These are phyloP conservation scores for Sabatieria punctata DNA, from an alignment of 2,888 invertebrate genomes.

Conservation along the genomic window DNA sequence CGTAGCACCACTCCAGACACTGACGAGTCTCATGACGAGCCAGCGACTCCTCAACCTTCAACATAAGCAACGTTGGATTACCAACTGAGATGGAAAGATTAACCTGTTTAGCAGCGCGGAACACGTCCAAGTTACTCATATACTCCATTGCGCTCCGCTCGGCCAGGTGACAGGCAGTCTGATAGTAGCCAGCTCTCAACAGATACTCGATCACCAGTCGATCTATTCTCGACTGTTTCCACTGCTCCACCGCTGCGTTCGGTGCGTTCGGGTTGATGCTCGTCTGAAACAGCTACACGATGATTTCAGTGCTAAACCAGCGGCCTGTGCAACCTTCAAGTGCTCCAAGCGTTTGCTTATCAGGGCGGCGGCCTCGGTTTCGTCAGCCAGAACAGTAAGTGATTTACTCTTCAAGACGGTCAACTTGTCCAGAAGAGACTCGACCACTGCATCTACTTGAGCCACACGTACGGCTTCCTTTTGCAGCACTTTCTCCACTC, in stretches of 20 bases:
- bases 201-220: constrained; percentile 93
- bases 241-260: constrained; percentile 46
- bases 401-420: constrained; percentile 81
- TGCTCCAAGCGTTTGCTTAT: constrained; percentile 84
- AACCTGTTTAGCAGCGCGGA: no score
- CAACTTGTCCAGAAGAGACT: constrained; percentile 70
- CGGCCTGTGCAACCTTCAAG: constrained; percentile 62
- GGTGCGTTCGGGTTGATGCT: neutral
- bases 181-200: constrained; percentile 66
- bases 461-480: constrained; percentile 39
- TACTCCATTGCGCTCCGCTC: constrained; percentile 46
- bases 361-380: constrained; percentile 68
- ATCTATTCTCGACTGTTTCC: constrained; percentile 71
- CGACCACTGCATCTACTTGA: constrained; percentile 60
- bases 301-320: neutral
- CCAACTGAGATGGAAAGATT: no score
- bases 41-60: constrained; percentile 15
- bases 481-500: constrained; percentile 57
- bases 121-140: constrained; percentile 17
- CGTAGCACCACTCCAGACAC: constrained; percentile 34
- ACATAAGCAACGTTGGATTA: constrained; percentile 11
- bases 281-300: neutral
- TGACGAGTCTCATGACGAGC: constrained; percentile 12
- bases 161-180: constrained; percentile 71
- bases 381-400: constrained; percentile 73